Base-by-base conservation (phyloP, 2,797 vertebrate species). In the Picus viridis region DNA sequence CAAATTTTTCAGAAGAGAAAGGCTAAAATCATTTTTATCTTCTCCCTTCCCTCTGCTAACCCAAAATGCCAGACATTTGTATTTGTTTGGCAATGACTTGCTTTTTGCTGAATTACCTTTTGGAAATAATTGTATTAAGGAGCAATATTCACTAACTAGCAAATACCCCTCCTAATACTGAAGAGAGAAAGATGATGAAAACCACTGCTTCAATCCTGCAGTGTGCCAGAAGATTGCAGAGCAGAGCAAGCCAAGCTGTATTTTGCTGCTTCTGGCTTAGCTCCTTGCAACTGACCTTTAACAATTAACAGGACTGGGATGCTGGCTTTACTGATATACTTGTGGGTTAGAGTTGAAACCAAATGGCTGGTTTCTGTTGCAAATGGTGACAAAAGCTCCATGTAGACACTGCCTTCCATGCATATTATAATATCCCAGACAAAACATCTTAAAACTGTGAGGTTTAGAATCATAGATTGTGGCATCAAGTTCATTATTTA, bases 1-100 rank as follows among this genome's bases (percentile, higher is more conserved):
- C 80, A 91, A 89, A 67, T 88, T 83, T 94, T 94, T 74, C 94
- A 76, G 77, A 85, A 91, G 11, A 82, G 34, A 11, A 72, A 85
- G 8, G 6, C 7, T 65, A 43, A 81, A 88, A 93, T 16, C 8
- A 57, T 6, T 29, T 10, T 20, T 88, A 27, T 29, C 14, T 78
- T 78, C 47, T 69, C 9, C 7, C 69, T 26, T 82, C 41, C 49
- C 9, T n/a, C 64, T 2, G 0, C 5, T 36, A 80, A 71, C 2
- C 56, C 61, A 61, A 67, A 90, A 86, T 17, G 13, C 11, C 68
- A 70, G 29, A 54, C 3, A 47, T 43, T 95, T 94, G 89, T 57
- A n/a, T 93, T 93, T 92, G 30, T 69, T 90, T 74, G n/a, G 19
- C 41, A 67, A 53, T 72, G 24, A 94, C 71, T 91, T 87, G 56